phyloP scores from a whole-genome alignment of 2,113 vertebrate species.

The Chloropsis cyanopogon region DNA sequence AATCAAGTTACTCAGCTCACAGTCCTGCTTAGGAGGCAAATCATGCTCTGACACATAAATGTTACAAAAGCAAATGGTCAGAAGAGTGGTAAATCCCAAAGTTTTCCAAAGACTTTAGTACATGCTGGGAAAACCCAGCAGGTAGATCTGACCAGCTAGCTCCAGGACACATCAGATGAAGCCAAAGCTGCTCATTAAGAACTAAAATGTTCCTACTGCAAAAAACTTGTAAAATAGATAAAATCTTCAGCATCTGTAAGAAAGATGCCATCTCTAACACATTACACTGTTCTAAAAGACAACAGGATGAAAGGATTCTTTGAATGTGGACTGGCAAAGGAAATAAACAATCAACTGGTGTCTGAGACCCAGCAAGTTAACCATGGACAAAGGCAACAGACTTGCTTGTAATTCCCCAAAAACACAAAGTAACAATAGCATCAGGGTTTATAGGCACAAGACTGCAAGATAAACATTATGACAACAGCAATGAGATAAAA shows the following conservation, averaged over 20 bases:
- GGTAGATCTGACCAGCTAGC: not conserved
- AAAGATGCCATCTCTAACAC: not conserved
- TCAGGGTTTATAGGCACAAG: not conserved
- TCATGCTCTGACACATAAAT: not conserved
- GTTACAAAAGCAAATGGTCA: not conserved
- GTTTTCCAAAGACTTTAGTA: not conserved
- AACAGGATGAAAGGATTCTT: not conserved
- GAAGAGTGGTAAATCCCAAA: not conserved
- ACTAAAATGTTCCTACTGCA: not conserved
- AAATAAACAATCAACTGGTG: not conserved
- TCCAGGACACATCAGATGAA: not conserved
- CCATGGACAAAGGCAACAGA: not conserved
- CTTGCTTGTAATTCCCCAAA: not conserved
- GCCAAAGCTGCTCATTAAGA: not conserved
- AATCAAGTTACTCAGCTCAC: not conserved
- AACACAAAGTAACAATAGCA: not conserved
- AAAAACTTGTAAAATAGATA: not conserved
- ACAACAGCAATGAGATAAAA: not conserved
- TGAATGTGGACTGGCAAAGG: not conserved
- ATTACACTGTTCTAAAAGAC: not conserved
- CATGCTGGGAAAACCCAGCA: not conserved
- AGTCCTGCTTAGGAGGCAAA: not conserved
- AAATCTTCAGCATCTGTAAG: not conserved
- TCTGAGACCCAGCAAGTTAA: not conserved
- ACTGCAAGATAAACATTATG: not conserved